A percentile compares a stretch with the other conserved stretches of the same genome.
Evolutionary conservation across 2,113 vertebrate species (phyloP).

Genomic region (Nettapus auritus): DNA sequence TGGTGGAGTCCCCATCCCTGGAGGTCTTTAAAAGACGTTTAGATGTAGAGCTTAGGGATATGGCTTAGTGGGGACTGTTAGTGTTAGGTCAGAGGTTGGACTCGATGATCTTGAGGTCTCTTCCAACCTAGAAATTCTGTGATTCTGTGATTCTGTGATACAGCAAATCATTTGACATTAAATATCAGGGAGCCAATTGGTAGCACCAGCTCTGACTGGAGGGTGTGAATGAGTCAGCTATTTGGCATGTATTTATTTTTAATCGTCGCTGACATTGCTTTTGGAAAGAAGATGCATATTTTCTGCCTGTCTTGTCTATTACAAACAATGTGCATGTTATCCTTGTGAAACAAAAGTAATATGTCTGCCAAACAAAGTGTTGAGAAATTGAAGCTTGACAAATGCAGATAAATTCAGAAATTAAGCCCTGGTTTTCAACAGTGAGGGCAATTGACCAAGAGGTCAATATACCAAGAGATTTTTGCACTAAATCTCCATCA

Average conservation of each 20-base stretch:
- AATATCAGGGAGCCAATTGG: not conserved
- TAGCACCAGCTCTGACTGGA: not conserved
- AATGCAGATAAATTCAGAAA: slow-evolving; percentile 59
- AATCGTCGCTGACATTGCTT: not conserved
- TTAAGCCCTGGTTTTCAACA: slow-evolving; percentile 19
- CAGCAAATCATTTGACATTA: not conserved
- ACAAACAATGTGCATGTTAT: slow-evolving; percentile 3
- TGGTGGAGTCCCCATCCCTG: too few species aligned
- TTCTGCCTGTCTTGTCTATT: slow-evolving; percentile 43
- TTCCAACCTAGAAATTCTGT: too few species aligned
- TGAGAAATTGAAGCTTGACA: slow-evolving; percentile 40
- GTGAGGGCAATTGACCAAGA: slow-evolving; percentile 33
- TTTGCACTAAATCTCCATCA: slow-evolving; percentile 22
- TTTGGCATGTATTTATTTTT: not conserved
- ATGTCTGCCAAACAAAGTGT: slow-evolving; percentile 8
- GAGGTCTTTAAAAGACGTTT: too few species aligned
- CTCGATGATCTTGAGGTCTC: too few species aligned
- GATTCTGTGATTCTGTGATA: too few species aligned
- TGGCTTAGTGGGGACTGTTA: too few species aligned
- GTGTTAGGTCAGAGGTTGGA: too few species aligned
- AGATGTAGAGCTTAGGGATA: too few species aligned
- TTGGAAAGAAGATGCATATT: slow-evolving; percentile 36
- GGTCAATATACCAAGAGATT: slow-evolving; percentile 32
- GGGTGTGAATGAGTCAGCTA: slow-evolving; percentile 1
- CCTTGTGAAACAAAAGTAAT: slow-evolving; percentile 29